Evolutionary conservation across 1,140 invertebrate genomes (phyloP).

Genomic region (Calliopsis andreniformis): DNA sequence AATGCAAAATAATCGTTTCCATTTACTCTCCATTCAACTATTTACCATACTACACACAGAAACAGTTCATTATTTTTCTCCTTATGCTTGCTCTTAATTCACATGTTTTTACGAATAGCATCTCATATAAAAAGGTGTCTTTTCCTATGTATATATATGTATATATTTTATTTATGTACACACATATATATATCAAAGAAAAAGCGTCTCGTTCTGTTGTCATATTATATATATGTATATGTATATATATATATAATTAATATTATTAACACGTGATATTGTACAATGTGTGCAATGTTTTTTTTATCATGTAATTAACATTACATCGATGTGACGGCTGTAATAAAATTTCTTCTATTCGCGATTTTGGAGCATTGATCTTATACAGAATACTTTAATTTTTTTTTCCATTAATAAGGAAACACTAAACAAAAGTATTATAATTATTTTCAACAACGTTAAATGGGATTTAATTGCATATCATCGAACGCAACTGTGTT

Average conservation of each 20-base stretch:
- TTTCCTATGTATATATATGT: constrained; percentile 37
- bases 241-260: constrained; percentile 65
- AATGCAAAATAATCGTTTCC: constrained; percentile 69
- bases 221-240: constrained; percentile 54
- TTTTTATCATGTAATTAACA: constrained; percentile 58
- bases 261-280: constrained; percentile 72
- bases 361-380: constrained; percentile 41
- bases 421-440: constrained; percentile 3
- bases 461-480: constrained; percentile 1
- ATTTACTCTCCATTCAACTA: constrained; percentile 64
- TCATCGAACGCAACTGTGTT: neutral
- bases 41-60: constrained; percentile 61
- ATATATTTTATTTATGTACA: constrained; percentile 43
- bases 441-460: neutral
- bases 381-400: constrained; percentile 65
- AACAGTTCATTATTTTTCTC: constrained; percentile 59
- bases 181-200: constrained; percentile 54
- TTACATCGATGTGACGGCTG: constrained; percentile 70
- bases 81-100: constrained; percentile 66
- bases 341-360: constrained; percentile 39
- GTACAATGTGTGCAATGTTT: constrained; percentile 70
- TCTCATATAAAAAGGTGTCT: constrained; percentile 63
- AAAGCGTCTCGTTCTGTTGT: constrained; percentile 66
- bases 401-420: neutral
- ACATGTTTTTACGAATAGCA: constrained; percentile 69